phyloP scores from a whole-genome alignment of 2,888 invertebrate genomes.

The Sussaba pulchella region DNA sequence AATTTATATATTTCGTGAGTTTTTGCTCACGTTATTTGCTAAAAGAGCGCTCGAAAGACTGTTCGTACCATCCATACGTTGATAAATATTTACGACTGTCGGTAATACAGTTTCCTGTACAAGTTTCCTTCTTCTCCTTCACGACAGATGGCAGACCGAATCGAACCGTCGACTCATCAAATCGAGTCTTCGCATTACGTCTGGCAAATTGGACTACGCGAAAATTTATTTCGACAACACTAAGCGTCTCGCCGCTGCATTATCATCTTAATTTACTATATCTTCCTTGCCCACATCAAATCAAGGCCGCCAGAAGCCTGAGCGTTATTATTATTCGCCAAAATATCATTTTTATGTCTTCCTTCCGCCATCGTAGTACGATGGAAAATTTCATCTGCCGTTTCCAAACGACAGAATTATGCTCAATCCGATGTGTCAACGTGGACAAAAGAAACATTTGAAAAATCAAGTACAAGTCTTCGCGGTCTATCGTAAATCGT shows the following conservation, averaged over 20 bases:
- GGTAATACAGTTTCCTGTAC: constrained; percentile 16
- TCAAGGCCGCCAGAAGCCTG: neutral
- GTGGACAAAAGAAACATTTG: neutral
- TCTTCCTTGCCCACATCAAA: neutral
- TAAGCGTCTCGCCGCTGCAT: neutral
- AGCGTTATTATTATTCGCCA: neutral
- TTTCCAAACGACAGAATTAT: constrained; percentile 1
- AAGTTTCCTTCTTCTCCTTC: neutral
- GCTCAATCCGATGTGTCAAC: neutral
- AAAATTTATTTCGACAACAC: neutral
- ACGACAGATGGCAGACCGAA: constrained; percentile 8
- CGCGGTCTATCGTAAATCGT: constrained; percentile 19
- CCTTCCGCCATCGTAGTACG: neutral
- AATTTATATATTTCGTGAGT: neutral
- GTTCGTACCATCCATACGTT: neutral
- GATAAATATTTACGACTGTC: constrained; percentile 3
- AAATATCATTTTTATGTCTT: neutral
- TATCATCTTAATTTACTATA: neutral
- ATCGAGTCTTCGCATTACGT: neutral
- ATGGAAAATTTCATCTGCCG: neutral
- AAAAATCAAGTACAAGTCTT: constrained; percentile 1
- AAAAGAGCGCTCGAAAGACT: neutral
- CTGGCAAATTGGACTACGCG: neutral
- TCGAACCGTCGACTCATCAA: neutral
- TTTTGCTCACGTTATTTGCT: neutral